Conservation (phyloP, 2,888 invertebrate genomes). For the Cosmia trapezina region DNA sequence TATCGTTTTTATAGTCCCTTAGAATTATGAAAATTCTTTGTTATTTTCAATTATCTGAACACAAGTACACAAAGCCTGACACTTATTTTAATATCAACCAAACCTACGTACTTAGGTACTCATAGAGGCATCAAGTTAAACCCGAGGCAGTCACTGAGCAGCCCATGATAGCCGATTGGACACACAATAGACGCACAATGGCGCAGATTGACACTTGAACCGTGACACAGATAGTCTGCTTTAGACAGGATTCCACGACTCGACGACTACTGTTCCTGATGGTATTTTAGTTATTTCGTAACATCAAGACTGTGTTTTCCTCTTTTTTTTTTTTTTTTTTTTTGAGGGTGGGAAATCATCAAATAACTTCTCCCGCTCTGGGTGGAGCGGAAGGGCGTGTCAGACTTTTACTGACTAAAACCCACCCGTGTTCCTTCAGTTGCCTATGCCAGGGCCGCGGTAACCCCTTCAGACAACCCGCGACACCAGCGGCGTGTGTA, state of each 20-base stretch:
- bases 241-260: conserved; percentile 11
- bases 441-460: too few relatives aligned
- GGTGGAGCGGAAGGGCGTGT: too few relatives aligned
- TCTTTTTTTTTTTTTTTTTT: too few relatives aligned
- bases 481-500: too few relatives aligned
- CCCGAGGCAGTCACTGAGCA: conserved; percentile 29
- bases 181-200: conserved; percentile 42
- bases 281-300: conserved; percentile 8
- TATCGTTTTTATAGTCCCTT: neutral
- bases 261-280: conserved; percentile 1
- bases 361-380: too few relatives aligned
- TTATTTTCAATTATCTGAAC: neutral
- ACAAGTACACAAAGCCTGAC: neutral
- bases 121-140: neutral
- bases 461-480: too few relatives aligned
- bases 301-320: neutral
- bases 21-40: neutral
- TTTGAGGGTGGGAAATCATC: too few relatives aligned
- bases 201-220: conserved; percentile 48
- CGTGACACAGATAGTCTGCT: conserved; percentile 41
- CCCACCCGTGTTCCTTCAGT: too few relatives aligned
- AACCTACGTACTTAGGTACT: neutral
- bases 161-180: conserved; percentile 28
- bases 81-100: neutral
- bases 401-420: too few relatives aligned